Evolutionary conservation across 2,888 invertebrate genomes (phyloP), one percentile per base, ranked within the genome.

Genomic region (Pilophorus perplexus): DNA sequence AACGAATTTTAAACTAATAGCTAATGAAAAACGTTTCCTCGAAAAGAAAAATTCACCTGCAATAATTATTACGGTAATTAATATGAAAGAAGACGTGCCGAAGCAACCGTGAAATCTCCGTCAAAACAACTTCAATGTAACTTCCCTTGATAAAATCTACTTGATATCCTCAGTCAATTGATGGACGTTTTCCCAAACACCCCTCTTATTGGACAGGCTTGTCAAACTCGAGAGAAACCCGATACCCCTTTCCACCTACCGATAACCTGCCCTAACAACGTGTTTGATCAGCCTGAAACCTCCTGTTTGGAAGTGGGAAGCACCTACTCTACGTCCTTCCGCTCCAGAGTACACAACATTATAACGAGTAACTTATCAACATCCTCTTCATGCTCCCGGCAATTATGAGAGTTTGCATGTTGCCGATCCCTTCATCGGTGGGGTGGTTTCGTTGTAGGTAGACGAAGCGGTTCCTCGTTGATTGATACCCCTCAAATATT

Each of bases 401-500:
- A 46, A 46, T 46, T 46, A 46, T 46, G 46, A 22, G n/a, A 46
- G 46, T 46, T 46, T 22, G 23, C 23, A 46, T 46, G 46, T 25
- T 46, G 46, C n/a, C 23, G 23, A 46, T 46, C 3, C 14, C 42
- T n/a, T n/a, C n/a, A n/a, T n/a, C 2, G 14, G 40, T 8, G 42
- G 42, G 8, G 42, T 16, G 42, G 1, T 6, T 4, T 42, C 14
- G n/a, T n/a, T 20, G 20, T 16, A 42, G 42, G 44, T 18, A 3
- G 20, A 44, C n/a, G 18, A 18, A 18, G 44, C 12, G 44, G 44
- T 20, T 12, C 20, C 5, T 3, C 22, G 46, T 46, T 46, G 46
- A 46, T 46, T 46, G 46, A 46, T 46, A 25, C 46, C 23, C 25
- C 22, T n/a, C 46, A 46, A 46, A 46, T 46, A 46, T 46, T 46